A percentile compares a stretch with the other conserved stretches of the same genome.
These are phyloP conservation scores for Harpegnathos saltator DNA, from an alignment of 1,140 invertebrate genomes.

Conservation along the genomic window DNA sequence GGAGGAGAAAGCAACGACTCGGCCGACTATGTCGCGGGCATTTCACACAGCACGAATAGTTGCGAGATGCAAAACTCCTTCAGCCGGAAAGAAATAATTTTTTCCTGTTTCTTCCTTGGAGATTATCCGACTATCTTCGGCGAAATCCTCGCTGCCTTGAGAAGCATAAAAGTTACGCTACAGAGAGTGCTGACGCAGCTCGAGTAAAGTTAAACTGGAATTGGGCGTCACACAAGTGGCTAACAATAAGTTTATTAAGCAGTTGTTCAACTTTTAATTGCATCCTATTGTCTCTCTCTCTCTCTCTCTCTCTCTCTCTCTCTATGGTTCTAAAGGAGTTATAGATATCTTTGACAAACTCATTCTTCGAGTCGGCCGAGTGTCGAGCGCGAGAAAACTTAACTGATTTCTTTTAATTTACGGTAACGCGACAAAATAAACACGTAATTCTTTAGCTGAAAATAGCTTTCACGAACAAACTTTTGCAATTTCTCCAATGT, in stretches of 20 bases:
- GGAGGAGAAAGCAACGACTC: no score
- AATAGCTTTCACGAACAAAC: neutral
- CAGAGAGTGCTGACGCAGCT: constrained; percentile 45
- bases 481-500: neutral
- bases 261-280: constrained; percentile 81
- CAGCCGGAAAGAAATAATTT: neutral
- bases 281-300: constrained; percentile 57
- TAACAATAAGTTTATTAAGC: constrained; percentile 78
- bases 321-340: constrained; percentile 60
- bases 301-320: no score
- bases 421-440: constrained; percentile 17
- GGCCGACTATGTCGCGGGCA: no score
- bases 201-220: constrained; percentile 75
- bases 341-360: constrained; percentile 63
- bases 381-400: constrained; percentile 13
- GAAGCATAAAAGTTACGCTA: constrained; percentile 66
- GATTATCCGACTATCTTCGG: constrained; percentile 24
- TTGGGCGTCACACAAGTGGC: constrained; percentile 75
- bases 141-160: constrained; percentile 36
- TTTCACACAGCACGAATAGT: no score
- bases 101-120: neutral
- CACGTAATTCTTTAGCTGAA: neutral
- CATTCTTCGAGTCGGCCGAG: constrained; percentile 51
- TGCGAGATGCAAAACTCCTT: no score
- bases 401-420: constrained; percentile 27